Evolutionary conservation across 2,888 invertebrate genomes (phyloP).

Genomic region (Leptinotarsa peninsularis): DNA sequence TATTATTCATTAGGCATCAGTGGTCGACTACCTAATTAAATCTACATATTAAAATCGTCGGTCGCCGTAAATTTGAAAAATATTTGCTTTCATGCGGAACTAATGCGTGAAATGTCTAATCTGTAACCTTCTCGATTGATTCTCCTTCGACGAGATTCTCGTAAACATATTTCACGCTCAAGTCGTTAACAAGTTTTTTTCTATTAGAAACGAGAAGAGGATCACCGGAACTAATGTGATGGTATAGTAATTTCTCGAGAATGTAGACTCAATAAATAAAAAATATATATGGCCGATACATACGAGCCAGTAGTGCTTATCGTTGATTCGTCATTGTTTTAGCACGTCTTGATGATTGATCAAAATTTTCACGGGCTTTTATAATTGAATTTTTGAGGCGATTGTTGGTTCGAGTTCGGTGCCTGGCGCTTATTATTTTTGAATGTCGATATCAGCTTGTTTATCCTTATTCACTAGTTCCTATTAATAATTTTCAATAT

Average conservation of each 20-base stretch:
- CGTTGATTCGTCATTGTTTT: neutral
- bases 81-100: neutral
- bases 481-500: neutral
- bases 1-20: too few species aligned
- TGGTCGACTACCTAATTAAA: too few species aligned
- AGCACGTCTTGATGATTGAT: neutral
- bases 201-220: neutral
- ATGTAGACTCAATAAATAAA: too few species aligned
- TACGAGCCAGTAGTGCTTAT: too few species aligned
- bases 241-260: neutral
- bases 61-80: neutral
- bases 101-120: constrained; percentile 10
- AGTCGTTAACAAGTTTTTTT: neutral
- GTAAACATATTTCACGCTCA: constrained; percentile 1
- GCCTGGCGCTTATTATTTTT: constrained; percentile 9
- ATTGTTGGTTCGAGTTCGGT: neutral
- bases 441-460: constrained; percentile 11
- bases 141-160: neutral
- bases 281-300: too few species aligned
- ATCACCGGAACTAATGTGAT: constrained; percentile 1
- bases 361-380: neutral
- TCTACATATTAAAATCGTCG: too few species aligned
- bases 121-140: neutral
- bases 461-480: neutral
- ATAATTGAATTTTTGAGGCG: constrained; percentile 3